These are phyloP conservation scores for Malurus splendens DNA, from an alignment of 2,797 vertebrate species.

Conservation along the genomic window DNA sequence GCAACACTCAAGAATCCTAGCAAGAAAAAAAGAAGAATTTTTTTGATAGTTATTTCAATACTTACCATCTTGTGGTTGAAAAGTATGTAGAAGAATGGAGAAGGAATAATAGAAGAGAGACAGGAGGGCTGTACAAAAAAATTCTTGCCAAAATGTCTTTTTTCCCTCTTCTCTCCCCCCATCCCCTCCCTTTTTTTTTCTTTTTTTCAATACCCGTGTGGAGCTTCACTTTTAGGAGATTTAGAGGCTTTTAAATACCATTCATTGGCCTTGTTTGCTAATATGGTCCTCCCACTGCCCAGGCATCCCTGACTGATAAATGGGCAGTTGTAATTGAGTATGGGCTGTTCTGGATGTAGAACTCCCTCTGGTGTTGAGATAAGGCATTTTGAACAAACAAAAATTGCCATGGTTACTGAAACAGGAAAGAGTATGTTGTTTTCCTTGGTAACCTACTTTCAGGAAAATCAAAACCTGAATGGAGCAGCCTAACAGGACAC, in stretches of 20 bases:
- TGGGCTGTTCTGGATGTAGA: background rate
- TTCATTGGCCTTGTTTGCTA: background rate
- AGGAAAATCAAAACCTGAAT: background rate
- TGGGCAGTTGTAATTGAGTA: background rate
- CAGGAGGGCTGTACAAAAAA: background rate
- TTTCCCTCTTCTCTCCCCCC: accelerated
- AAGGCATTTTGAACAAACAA: background rate
- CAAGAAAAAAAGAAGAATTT: background rate
- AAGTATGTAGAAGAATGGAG: background rate
- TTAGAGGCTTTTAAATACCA: background rate
- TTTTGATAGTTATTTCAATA: background rate
- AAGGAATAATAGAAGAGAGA: background rate
- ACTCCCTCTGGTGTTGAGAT: background rate
- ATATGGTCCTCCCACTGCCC: background rate
- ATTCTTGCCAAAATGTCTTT: background rate
- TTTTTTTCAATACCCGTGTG: background rate
- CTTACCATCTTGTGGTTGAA: background rate
- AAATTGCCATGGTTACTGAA: background rate
- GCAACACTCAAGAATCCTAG: background rate
- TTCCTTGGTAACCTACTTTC: background rate
- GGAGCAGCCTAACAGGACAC: background rate
- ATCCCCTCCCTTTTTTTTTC: accelerated
- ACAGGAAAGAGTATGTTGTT: background rate
- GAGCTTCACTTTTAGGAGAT: background rate
- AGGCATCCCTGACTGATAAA: background rate